Percentiles rank a stretch among this genome's conserved stretches.
phyloP scores from a whole-genome alignment of 1,140 invertebrate species.

The Bursaphelenchus mucronatus region DNA sequence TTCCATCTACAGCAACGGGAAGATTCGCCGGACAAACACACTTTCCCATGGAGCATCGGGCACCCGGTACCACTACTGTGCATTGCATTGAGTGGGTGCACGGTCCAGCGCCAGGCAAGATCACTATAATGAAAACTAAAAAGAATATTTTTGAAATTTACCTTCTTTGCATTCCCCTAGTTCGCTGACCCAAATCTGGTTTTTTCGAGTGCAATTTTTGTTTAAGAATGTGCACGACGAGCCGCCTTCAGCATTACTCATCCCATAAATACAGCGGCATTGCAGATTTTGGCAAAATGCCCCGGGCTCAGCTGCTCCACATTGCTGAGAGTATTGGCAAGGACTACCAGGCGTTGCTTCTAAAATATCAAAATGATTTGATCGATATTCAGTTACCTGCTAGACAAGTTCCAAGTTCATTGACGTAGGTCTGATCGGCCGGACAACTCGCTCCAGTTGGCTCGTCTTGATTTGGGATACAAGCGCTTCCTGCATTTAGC shows the following conservation, averaged over 20 bases:
- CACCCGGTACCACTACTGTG: conserved; percentile 51
- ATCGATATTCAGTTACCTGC: conserved; percentile 51
- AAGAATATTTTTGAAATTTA: conserved; percentile 18
- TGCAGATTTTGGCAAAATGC: conserved; percentile 47
- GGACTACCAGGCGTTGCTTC: conserved; percentile 52
- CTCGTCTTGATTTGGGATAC: conserved; percentile 38
- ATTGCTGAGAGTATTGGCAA: conserved; percentile 60
- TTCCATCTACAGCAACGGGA: conserved; percentile 56
- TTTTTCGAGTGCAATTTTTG: conserved; percentile 46
- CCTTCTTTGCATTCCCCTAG: conserved; percentile 58
- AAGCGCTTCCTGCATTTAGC: conserved; percentile 57
- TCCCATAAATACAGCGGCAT: conserved; percentile 57
- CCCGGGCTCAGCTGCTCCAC: conserved; percentile 50
- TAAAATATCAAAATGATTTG: conserved; percentile 29
- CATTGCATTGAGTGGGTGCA: conserved; percentile 58
- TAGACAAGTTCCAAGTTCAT: conserved; percentile 54
- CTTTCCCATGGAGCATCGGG: conserved; percentile 49
- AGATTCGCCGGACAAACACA: conserved; percentile 49
- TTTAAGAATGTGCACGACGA: conserved; percentile 52
- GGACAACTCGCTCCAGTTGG: conserved; percentile 40
- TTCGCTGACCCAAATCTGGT: conserved; percentile 57
- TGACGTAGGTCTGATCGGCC: conserved; percentile 52
- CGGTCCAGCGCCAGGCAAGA: conserved; percentile 48
- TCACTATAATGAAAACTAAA: conserved; percentile 41
- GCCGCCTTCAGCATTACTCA: conserved; percentile 40